Conservation (phyloP, 2,888 invertebrate genomes). For the Megalurothrips usitatus region DNA sequence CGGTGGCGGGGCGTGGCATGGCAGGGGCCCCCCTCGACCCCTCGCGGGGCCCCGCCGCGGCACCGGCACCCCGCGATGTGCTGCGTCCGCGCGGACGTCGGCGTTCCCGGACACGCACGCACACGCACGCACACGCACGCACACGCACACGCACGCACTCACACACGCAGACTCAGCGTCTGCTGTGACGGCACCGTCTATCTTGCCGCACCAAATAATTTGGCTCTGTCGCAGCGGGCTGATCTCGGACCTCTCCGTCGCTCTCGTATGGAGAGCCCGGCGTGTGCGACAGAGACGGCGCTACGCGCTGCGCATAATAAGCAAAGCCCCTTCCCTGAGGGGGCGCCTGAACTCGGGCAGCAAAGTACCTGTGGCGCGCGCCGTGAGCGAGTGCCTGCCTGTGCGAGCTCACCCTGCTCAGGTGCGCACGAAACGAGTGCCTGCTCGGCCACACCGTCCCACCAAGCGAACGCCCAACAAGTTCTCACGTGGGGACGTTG, state of each 20-base stretch:
- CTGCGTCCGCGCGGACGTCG: constrained; percentile 32
- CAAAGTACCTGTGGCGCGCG: too few relatives aligned
- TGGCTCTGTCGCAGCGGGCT: not conserved
- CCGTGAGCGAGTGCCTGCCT: too few relatives aligned
- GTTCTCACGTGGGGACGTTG: too few relatives aligned
- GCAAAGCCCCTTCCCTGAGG: not conserved
- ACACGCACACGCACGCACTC: constrained; percentile 25
- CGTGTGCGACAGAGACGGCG: not conserved
- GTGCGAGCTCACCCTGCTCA: too few relatives aligned
- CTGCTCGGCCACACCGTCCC: too few relatives aligned
- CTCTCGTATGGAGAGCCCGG: not conserved
- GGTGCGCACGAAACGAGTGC: too few relatives aligned
- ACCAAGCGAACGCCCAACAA: too few relatives aligned
- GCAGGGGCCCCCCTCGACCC: too few relatives aligned
- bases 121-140: constrained; percentile 4
- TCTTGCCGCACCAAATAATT: constrained; percentile 27
- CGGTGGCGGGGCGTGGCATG: not conserved
- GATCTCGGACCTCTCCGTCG: not conserved
- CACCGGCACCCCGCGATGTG: constrained; percentile 32
- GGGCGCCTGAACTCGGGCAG: too few relatives aligned
- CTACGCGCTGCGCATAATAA: not conserved
- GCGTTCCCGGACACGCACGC: constrained; percentile 28
- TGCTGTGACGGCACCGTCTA: not conserved
- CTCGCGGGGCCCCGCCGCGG: constrained; percentile 31
- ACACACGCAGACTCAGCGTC: not conserved